phyloP scores from a whole-genome alignment of 2,797 vertebrate genomes.

The Gambelia wislizenii region DNA sequence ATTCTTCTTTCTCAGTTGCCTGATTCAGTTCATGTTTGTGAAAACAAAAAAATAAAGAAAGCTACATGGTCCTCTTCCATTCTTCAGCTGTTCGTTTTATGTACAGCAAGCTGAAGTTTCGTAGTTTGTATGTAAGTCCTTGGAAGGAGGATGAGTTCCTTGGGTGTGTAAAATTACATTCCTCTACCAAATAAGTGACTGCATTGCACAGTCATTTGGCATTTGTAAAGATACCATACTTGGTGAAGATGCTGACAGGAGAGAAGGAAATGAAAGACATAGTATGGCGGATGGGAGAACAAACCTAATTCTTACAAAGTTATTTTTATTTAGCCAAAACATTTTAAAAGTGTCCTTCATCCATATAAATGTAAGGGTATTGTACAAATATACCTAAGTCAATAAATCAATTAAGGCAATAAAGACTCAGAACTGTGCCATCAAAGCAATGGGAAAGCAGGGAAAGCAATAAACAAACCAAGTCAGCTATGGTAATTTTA shows the following conservation, averaged over 20 bases:
- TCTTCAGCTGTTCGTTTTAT: not conserved
- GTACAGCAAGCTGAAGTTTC: not conserved
- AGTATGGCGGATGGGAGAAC: conserved; percentile 60
- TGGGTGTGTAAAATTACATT: not conserved
- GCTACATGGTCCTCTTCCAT: not conserved
- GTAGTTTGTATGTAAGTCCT: not conserved
- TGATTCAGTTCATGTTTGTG: not conserved
- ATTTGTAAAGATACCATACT: conserved; percentile 40
- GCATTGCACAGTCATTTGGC: conserved; percentile 49
- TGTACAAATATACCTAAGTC: not conserved
- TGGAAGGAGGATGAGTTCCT: not conserved
- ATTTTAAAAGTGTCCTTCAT: not conserved
- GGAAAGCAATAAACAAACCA: not conserved
- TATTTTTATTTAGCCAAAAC: not conserved
- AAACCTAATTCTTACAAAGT: conserved; percentile 38
- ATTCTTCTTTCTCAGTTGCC: not conserved
- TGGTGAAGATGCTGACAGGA: conserved; percentile 65
- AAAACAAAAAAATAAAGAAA: not conserved
- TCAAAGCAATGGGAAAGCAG: not conserved
- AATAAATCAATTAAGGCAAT: not conserved
- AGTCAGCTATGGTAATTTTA: not conserved
- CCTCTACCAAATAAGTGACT: not conserved
- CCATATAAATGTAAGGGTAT: not conserved
- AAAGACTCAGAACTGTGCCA: not conserved
- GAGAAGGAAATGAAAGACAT: conserved; percentile 52